Evolutionary conservation across 2,888 invertebrate genomes (phyloP).

Genomic region (Bibio marci): DNA sequence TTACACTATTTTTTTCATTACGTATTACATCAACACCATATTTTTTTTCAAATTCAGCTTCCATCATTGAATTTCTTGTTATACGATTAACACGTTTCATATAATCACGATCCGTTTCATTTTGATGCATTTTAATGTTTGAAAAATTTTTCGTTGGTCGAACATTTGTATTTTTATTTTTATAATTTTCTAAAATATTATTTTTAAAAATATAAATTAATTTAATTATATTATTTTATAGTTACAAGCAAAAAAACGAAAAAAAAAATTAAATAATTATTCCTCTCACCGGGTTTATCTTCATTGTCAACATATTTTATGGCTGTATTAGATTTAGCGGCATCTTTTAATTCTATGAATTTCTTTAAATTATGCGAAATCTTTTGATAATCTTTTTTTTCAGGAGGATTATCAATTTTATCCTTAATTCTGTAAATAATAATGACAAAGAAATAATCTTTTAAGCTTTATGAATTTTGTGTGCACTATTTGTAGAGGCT

Average conservation of each 20-base stretch:
- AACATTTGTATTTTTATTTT: constrained; percentile 9
- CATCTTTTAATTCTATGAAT: constrained; percentile 41
- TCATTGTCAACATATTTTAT: constrained; percentile 13
- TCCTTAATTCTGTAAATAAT: constrained; percentile 39
- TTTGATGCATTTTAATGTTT: constrained; percentile 37
- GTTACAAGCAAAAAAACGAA: not conserved
- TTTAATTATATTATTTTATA: not conserved
- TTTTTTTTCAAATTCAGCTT: constrained; percentile 42
- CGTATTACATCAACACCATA: constrained; percentile 39
- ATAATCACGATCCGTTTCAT: constrained; percentile 46
- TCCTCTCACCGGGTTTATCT: constrained; percentile 17
- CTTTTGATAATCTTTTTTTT: constrained; percentile 51
- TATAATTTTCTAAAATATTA: constrained; percentile 3
- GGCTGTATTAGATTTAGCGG: constrained; percentile 17
- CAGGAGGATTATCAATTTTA: constrained; percentile 60
- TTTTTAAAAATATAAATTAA: not conserved
- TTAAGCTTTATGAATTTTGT: no score
- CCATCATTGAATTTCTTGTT: constrained; percentile 40
- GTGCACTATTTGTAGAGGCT: no score
- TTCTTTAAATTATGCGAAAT: constrained; percentile 51
- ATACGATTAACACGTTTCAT: constrained; percentile 46
- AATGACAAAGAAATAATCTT: no score
- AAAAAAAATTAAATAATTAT: not conserved
- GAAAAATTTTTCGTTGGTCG: constrained; percentile 28
- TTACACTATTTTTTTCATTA: constrained; percentile 32